These are phyloP conservation scores for Sorex fumeus DNA, from an alignment of 2,113 vertebrate genomes.

Conservation along the genomic window DNA sequence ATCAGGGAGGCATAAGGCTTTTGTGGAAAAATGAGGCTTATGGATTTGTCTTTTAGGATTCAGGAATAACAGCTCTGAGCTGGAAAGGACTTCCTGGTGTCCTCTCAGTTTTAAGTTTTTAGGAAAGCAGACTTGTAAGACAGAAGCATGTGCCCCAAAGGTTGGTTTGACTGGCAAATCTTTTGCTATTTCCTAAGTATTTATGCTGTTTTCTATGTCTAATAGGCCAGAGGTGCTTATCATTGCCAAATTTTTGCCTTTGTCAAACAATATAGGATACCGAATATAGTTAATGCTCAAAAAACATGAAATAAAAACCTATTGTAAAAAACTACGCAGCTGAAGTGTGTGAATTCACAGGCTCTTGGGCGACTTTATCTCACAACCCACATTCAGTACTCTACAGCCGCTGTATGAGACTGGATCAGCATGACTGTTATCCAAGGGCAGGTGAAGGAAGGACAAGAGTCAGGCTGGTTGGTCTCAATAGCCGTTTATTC, in stretches of 20 bases:
- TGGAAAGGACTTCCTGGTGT: conserved; percentile 33
- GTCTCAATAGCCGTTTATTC: too few species aligned
- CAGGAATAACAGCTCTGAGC: background rate
- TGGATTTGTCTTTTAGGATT: conserved; percentile 53
- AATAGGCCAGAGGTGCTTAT: conserved; percentile 60
- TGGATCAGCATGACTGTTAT: too few species aligned
- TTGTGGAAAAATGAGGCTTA: conserved; percentile 43
- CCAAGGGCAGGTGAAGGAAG: too few species aligned
- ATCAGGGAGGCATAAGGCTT: background rate
- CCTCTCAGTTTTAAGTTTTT: conserved; percentile 33
- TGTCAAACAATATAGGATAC: conserved; percentile 69
- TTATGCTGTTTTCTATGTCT: conserved; percentile 55
- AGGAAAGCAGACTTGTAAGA: background rate
- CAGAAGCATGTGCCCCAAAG: conserved; percentile 44
- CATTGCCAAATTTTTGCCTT: conserved; percentile 61
- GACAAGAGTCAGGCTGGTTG: too few species aligned
- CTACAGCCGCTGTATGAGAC: too few species aligned
- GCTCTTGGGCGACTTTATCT: too few species aligned
- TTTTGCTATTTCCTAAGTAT: conserved; percentile 69
- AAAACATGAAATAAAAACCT: conserved; percentile 59
- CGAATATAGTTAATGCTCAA: conserved; percentile 57
- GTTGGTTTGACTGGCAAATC: conserved; percentile 57
- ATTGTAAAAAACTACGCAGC: too few species aligned
- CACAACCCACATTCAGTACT: too few species aligned
- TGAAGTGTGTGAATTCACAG: too few species aligned